Evolutionary conservation across 2,888 invertebrate genomes (phyloP).

Genomic region (Ormyrus pomaceus): DNA sequence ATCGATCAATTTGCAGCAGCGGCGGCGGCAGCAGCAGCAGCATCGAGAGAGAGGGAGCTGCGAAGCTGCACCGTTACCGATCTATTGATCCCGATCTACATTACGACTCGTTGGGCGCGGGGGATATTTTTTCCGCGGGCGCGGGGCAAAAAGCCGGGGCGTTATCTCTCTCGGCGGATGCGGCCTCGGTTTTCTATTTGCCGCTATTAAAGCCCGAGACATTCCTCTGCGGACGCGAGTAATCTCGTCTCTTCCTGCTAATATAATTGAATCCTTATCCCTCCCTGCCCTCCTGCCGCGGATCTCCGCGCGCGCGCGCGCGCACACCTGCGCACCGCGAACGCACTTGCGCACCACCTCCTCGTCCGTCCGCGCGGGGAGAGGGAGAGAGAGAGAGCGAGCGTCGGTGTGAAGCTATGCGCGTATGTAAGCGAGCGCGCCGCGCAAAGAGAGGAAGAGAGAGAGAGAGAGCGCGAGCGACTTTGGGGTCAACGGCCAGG

Average conservation of each 20-base stretch:
- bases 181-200: slow-evolving; percentile 19
- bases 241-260: neutral
- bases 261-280: neutral
- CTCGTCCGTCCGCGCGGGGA: neutral
- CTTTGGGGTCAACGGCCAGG: slow-evolving; percentile 73
- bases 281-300: neutral
- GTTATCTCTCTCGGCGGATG: slow-evolving; percentile 42
- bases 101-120: slow-evolving; percentile 7
- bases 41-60: slow-evolving; percentile 27
- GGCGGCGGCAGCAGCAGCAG: neutral
- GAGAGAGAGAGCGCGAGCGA: slow-evolving; percentile 4
- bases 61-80: slow-evolving; percentile 55
- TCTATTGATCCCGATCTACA: slow-evolving; percentile 52
- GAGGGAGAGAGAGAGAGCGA: neutral
- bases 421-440: slow-evolving; percentile 30
- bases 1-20: slow-evolving; percentile 64
- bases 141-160: slow-evolving; percentile 9
- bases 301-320: neutral
- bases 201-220: neutral
- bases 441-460: slow-evolving; percentile 47
- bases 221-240: neutral
- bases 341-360: no score
- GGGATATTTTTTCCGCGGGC: neutral
- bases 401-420: slow-evolving; percentile 6
- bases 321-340: no score